phyloP scores from a whole-genome alignment of 1,140 invertebrate genomes.

The Steinernema feltiae region DNA sequence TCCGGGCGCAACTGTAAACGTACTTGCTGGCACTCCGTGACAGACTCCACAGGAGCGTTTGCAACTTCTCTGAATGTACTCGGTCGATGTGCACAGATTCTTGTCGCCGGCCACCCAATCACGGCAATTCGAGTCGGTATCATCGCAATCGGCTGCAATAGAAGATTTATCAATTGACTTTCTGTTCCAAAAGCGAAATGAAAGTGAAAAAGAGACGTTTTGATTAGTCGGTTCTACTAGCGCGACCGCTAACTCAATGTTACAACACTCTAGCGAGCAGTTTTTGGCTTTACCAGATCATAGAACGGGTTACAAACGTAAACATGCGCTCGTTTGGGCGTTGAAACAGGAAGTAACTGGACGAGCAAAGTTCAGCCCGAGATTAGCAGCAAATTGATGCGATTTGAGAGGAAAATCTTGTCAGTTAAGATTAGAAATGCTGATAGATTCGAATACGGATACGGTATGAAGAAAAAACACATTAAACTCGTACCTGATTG shows the following conservation, averaged over 20 bases:
- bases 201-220: not conserved
- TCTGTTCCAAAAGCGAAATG: conserved; percentile 2
- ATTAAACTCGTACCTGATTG: not conserved
- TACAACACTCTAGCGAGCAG: not conserved
- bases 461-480: not conserved
- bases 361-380: too few relatives aligned
- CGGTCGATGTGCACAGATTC: conserved; percentile 32
- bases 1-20: conserved; percentile 20
- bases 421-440: too few relatives aligned
- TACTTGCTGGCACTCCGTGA: conserved; percentile 37
- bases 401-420: too few relatives aligned
- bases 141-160: conserved; percentile 33
- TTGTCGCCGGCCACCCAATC: conserved; percentile 40
- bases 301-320: not conserved
- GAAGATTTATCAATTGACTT: too few relatives aligned
- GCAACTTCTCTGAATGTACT: conserved; percentile 42
- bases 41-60: conserved; percentile 40
- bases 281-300: not conserved
- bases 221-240: not conserved
- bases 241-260: not conserved
- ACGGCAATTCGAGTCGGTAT: conserved; percentile 38
- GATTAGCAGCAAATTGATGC: too few relatives aligned
- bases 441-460: too few relatives aligned
- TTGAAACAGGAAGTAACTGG: too few relatives aligned
- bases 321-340: not conserved